Evolutionary conservation across 2,113 vertebrate genomes (phyloP).

Genomic region (Crotalus viridis): DNA sequence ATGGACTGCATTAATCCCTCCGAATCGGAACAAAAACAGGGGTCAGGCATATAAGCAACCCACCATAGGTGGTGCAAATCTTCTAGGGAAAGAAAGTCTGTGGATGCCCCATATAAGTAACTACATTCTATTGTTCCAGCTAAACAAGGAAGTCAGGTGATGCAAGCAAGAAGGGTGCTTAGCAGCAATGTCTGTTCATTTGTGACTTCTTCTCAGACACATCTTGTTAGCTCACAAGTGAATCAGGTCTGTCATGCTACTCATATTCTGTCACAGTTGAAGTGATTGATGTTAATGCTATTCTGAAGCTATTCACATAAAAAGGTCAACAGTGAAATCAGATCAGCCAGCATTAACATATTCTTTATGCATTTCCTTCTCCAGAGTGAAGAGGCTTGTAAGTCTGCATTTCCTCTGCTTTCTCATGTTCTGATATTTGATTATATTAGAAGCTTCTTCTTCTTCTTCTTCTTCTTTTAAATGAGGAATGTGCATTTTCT

Average conservation of each 20-base stretch:
- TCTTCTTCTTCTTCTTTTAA: slow-evolving; percentile 22
- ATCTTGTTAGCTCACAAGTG: slow-evolving; percentile 22
- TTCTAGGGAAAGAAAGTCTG: not conserved
- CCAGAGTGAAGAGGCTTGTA: slow-evolving; percentile 10
- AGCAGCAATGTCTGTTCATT: not conserved
- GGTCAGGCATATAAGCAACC: not conserved
- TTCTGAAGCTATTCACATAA: slow-evolving; percentile 41
- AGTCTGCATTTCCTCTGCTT: not conserved
- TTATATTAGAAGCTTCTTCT: slow-evolving; percentile 22
- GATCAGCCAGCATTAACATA: not conserved
- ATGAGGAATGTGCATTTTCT: slow-evolving; percentile 50
- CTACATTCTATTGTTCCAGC: not conserved
- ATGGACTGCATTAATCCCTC: not conserved
- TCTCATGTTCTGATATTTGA: not conserved
- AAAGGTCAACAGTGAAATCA: slow-evolving; percentile 29
- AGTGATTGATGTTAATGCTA: slow-evolving; percentile 18
- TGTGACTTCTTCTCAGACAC: slow-evolving; percentile 8
- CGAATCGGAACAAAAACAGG: not conserved
- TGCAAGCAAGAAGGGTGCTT: not conserved
- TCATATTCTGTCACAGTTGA: slow-evolving; percentile 23
- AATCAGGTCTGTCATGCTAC: slow-evolving; percentile 33
- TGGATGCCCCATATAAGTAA: not conserved
- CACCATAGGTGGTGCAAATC: not conserved
- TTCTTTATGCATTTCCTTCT: slow-evolving; percentile 28
- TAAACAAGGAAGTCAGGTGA: not conserved